Evolutionary conservation across 2,113 vertebrate genomes (phyloP).

Genomic region (Pelusios castaneus): DNA sequence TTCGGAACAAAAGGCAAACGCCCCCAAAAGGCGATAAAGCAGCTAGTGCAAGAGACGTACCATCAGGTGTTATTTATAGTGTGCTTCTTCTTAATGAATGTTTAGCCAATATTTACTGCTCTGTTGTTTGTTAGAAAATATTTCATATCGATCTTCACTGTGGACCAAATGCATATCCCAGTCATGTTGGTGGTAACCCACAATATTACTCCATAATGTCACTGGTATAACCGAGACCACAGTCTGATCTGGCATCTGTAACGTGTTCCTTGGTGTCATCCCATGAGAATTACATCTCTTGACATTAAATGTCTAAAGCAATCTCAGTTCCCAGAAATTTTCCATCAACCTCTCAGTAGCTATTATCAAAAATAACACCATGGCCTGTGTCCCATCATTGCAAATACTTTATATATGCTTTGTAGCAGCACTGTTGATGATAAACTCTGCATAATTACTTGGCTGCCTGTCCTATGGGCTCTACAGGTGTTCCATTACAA

Average conservation of each 20-base stretch:
- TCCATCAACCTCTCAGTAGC: not conserved
- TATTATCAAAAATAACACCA: not conserved
- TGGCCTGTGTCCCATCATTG: not conserved
- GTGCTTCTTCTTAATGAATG: not conserved
- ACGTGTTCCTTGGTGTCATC: not conserved
- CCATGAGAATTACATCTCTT: not conserved
- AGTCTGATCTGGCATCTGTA: not conserved
- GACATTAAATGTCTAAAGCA: not conserved
- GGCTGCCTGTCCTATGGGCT: not conserved
- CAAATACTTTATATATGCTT: not conserved
- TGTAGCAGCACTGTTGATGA: not conserved
- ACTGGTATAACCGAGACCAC: not conserved
- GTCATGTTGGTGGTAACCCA: not conserved
- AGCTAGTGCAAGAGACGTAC: not conserved
- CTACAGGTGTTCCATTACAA: not conserved
- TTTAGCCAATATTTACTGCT: not conserved
- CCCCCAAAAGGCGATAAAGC: not conserved
- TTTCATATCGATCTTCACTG: not conserved
- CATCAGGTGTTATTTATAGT: not conserved
- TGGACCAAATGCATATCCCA: not conserved
- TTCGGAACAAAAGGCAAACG: not conserved
- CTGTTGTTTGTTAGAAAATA: not conserved
- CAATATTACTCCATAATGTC: not conserved
- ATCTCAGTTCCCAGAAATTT: not conserved
- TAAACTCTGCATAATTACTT: not conserved